These are phyloP conservation scores for Abrostola tripartita DNA, from an alignment of 2,888 invertebrate genomes.

Conservation along the genomic window DNA sequence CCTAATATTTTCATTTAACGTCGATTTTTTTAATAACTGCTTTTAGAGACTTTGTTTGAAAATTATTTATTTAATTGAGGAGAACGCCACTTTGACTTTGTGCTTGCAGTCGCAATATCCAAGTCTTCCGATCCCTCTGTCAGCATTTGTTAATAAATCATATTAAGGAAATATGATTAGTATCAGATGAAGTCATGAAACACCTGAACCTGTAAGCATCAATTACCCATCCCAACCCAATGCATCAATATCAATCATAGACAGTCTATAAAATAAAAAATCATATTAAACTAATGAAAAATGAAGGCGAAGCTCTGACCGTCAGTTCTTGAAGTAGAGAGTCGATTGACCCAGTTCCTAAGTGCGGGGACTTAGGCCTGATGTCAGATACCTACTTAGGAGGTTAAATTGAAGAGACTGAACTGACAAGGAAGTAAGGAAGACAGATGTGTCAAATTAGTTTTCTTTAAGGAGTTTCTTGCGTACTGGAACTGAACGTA, in stretches of 20 bases:
- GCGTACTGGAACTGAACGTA: not conserved
- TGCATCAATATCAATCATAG: not conserved
- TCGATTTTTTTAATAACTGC: too few relatives aligned
- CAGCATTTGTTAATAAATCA: too few relatives aligned
- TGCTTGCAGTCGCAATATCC: too few relatives aligned
- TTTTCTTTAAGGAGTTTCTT: conserved; percentile 3
- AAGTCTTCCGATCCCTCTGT: too few relatives aligned
- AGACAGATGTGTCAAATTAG: conserved; percentile 10
- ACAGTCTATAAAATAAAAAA: not conserved
- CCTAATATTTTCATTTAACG: too few relatives aligned
- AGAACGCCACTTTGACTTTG: too few relatives aligned
- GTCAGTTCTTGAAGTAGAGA: conserved; percentile 15
- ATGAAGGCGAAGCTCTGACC: conserved; percentile 31
- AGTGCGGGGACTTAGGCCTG: conserved; percentile 29
- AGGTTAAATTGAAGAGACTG: conserved; percentile 26
- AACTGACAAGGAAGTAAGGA: not conserved
- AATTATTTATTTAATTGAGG: too few relatives aligned
- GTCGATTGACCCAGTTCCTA: conserved; percentile 49
- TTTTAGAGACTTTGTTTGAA: too few relatives aligned
- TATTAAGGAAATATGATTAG: too few relatives aligned
- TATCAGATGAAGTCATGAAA: too few relatives aligned
- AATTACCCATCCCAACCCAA: too few relatives aligned
- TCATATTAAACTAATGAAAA: not conserved
- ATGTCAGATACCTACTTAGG: conserved; percentile 29
- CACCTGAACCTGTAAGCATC: too few relatives aligned